phyloP scores from a whole-genome alignment of 2,888 invertebrate genomes.

The Melanostoma mellinum region DNA sequence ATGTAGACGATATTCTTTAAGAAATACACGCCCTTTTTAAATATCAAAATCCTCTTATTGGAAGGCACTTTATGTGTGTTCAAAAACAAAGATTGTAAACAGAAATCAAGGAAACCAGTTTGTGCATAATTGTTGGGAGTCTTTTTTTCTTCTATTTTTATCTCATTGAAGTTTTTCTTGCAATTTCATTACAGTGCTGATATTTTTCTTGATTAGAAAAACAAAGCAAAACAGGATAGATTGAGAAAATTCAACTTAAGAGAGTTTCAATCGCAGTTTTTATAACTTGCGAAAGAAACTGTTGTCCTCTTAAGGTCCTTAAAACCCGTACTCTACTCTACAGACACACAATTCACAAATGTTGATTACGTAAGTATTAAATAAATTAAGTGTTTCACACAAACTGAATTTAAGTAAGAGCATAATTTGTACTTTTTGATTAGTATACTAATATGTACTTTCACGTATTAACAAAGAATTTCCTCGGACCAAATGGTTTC shows the following conservation, averaged over 20 bases:
- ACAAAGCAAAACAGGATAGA: conserved; percentile 51
- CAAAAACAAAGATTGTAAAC: too few relatives aligned
- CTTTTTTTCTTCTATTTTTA: conserved; percentile 3
- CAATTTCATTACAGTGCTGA: conserved; percentile 39
- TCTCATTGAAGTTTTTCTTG: conserved; percentile 1
- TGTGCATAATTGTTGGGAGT: conserved; percentile 59
- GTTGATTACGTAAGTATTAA: conserved; percentile 63
- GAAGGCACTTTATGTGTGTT: too few relatives aligned
- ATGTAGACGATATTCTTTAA: too few relatives aligned
- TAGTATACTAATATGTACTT: too few relatives aligned
- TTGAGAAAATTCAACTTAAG: conserved; percentile 15
- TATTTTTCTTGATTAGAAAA: conserved; percentile 44
- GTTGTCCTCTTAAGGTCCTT: conserved; percentile 17
- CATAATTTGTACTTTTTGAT: too few relatives aligned
- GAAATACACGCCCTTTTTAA: too few relatives aligned
- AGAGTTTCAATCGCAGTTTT: conserved; percentile 68
- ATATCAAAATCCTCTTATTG: too few relatives aligned
- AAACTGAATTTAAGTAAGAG: too few relatives aligned
- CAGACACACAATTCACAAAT: conserved; percentile 52
- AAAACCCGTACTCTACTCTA: conserved; percentile 22
- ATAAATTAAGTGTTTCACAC: too few relatives aligned
- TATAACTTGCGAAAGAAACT: conserved; percentile 67
- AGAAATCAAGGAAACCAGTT: not conserved
- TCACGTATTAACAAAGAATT: too few relatives aligned
- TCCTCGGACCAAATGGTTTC: too few relatives aligned